Percentiles rank a stretch among this genome's conserved stretches.
phyloP scores from a whole-genome alignment of 2,797 vertebrate genomes.

The Lepilemur ruficaudatus region DNA sequence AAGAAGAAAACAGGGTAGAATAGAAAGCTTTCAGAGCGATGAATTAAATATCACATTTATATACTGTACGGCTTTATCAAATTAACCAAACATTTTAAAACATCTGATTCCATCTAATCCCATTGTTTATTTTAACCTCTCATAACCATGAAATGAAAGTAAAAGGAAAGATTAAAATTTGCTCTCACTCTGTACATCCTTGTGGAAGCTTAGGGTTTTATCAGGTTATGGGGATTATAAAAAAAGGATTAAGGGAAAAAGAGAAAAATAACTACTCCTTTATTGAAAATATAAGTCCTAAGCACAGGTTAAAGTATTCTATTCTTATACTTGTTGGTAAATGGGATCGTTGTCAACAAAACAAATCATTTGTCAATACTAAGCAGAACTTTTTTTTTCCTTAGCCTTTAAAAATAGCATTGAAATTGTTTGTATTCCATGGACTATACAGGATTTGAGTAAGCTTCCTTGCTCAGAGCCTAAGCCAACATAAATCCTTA shows the following conservation, averaged over 20 bases:
- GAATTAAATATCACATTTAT: background rate
- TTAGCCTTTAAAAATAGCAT: background rate
- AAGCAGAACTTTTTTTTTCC: background rate
- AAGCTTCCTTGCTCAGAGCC: background rate
- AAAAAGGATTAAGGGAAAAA: background rate
- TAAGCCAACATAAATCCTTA: background rate
- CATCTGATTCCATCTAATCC: background rate
- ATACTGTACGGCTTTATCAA: background rate
- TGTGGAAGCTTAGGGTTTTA: background rate
- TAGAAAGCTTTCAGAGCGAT: background rate
- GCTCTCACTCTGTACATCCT: background rate
- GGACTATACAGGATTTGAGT: background rate
- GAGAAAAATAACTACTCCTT: background rate
- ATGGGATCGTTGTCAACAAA: background rate
- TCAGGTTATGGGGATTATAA: background rate
- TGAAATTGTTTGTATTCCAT: background rate
- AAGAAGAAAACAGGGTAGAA: background rate
- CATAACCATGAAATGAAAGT: background rate
- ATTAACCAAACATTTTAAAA: background rate
- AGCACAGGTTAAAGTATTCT: background rate
- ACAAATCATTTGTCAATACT: fast-evolving
- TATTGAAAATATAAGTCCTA: background rate
- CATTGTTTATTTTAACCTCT: background rate
- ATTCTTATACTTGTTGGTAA: background rate
- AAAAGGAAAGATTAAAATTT: background rate